Percentiles rank a stretch among this genome's conserved stretches.
phyloP scores from a whole-genome alignment of 1,140 invertebrate genomes.

The Cherax quadricarinatus region DNA sequence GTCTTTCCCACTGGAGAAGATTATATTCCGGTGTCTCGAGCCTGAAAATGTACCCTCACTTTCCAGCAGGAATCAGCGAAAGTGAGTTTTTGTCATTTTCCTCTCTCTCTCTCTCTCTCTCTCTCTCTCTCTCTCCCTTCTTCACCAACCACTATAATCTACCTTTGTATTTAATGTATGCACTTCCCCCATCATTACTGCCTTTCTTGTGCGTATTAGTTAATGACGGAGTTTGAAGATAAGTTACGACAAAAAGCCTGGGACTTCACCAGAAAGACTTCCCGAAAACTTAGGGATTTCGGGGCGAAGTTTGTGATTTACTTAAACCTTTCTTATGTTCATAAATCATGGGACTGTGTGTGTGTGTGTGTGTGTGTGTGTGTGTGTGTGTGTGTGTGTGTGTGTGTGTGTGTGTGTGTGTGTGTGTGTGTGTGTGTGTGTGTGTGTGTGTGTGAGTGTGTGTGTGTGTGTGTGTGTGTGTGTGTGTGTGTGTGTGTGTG shows the following conservation, averaged over 20 bases:
- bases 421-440: too few species aligned
- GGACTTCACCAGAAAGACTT: neutral
- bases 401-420: too few species aligned
- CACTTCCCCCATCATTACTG: neutral
- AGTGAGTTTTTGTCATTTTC: too few species aligned
- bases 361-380: neutral
- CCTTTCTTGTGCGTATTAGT: neutral
- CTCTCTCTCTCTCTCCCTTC: neutral
- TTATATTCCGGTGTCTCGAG: too few species aligned
- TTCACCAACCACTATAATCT: neutral
- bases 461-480: too few species aligned
- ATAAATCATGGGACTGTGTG: neutral
- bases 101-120: neutral
- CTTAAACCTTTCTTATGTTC: neutral
- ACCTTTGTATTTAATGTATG: neutral
- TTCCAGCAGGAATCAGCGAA: too few species aligned
- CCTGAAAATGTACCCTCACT: too few species aligned
- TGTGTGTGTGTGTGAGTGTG: too few species aligned
- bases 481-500: too few species aligned
- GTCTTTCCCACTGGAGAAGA: too few species aligned
- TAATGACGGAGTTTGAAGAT: neutral
- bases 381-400: neutral
- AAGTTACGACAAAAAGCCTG: neutral
- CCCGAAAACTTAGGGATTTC: neutral
- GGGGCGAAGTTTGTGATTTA: neutral